phyloP scores from a whole-genome alignment of 2,888 invertebrate species.

The Cantharis nigra region DNA sequence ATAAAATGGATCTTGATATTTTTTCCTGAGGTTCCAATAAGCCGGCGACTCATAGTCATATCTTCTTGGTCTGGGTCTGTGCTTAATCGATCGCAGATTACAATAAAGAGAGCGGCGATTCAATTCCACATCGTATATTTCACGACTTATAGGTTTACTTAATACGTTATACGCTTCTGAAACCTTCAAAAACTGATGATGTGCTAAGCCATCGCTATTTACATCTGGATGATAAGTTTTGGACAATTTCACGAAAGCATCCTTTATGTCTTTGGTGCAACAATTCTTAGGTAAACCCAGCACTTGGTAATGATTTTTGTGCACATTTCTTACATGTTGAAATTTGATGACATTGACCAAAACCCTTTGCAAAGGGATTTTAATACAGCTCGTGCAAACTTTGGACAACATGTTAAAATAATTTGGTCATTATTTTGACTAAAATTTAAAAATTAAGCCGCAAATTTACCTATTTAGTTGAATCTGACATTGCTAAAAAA shows the following conservation, averaged over 20 bases:
- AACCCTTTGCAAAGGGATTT: not conserved
- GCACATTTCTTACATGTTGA: constrained; percentile 8
- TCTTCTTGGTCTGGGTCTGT: not conserved
- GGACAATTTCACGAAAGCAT: constrained; percentile 75
- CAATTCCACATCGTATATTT: constrained; percentile 66
- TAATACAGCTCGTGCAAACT: not conserved
- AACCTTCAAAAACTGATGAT: constrained; percentile 73
- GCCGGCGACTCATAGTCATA: constrained; percentile 45
- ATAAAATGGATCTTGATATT: constrained; percentile 44
- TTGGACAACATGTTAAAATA: not conserved
- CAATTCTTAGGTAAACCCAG: constrained; percentile 69
- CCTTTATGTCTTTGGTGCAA: constrained; percentile 71
- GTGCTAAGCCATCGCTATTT: constrained; percentile 61
- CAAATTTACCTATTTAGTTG: not conserved
- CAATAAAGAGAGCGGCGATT: not conserved
- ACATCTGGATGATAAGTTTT: constrained; percentile 83
- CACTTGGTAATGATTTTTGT: constrained; percentile 69
- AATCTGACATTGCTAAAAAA: not conserved
- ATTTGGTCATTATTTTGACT: not conserved
- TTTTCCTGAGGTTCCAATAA: constrained; percentile 53
- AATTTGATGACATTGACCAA: not conserved
- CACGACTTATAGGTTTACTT: constrained; percentile 66
- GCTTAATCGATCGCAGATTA: constrained; percentile 1
- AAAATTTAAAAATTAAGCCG: not conserved
- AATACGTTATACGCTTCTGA: constrained; percentile 81